phyloP scores from a whole-genome alignment of 2,888 invertebrate genomes.

The Siphlonurus alternatus region DNA sequence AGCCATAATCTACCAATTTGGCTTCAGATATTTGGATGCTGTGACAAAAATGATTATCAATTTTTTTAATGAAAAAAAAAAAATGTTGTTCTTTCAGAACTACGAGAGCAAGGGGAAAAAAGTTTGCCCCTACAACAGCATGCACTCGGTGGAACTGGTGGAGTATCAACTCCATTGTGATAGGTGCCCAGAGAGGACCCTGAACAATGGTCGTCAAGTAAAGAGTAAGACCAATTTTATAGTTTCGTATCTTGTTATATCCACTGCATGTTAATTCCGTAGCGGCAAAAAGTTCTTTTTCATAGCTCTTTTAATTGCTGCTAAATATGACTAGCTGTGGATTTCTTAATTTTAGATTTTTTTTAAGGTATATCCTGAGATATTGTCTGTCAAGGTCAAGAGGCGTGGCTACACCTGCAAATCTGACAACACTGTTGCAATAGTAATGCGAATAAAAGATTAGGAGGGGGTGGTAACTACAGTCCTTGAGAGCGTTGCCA shows the following conservation, averaged over 20 bases:
- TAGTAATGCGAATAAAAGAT: no score
- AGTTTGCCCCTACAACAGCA: not conserved
- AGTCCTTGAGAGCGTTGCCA: no score
- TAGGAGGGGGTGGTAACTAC: no score
- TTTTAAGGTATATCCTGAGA: no score
- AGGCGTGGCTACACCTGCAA: no score
- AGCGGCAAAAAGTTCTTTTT: no score
- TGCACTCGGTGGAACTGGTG: not conserved
- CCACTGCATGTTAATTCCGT: no score
- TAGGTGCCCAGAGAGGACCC: not conserved
- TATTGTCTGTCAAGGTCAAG: no score
- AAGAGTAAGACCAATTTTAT: not conserved
- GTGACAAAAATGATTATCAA: not conserved
- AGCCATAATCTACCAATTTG: not conserved
- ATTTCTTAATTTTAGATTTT: no score
- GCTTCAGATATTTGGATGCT: not conserved
- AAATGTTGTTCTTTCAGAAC: not conserved
- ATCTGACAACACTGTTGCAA: no score
- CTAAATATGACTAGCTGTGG: no score
- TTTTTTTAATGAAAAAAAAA: not conserved
- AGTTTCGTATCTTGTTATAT: not conserved
- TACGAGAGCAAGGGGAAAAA: not conserved
- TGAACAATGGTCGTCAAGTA: not conserved
- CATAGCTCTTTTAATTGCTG: no score
- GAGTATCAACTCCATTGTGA: not conserved